phyloP scores from a whole-genome alignment of 2,797 vertebrate species.

The Myioborus melanocephalus region DNA sequence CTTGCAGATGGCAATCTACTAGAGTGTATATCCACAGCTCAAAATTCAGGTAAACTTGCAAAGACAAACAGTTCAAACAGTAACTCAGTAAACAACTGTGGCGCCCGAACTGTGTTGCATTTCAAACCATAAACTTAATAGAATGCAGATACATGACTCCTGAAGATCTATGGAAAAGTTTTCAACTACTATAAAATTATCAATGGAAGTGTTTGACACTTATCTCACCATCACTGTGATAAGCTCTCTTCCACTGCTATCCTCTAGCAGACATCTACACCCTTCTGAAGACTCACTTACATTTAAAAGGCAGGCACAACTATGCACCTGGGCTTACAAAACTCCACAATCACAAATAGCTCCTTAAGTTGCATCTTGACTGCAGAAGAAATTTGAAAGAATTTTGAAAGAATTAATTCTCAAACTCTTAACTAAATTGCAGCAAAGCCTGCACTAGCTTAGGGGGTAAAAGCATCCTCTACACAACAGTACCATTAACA shows the following conservation, averaged over 20 bases:
- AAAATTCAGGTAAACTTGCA: neutral
- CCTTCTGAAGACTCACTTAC: neutral
- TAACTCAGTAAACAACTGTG: neutral
- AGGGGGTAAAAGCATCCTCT: neutral
- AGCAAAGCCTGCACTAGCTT: neutral
- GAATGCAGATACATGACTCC: neutral
- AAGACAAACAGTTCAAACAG: neutral
- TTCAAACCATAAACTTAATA: neutral
- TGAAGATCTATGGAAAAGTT: neutral
- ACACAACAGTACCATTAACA: neutral
- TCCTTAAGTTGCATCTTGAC: neutral
- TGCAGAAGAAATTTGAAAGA: neutral
- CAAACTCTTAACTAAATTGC: neutral
- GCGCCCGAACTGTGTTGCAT: neutral
- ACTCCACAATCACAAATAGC: neutral
- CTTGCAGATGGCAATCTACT: neutral
- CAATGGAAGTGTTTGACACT: neutral
- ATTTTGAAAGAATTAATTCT: neutral
- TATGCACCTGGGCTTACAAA: neutral
- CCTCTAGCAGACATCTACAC: neutral
- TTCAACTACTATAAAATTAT: neutral
- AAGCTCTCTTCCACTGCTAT: neutral
- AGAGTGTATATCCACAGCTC: neutral
- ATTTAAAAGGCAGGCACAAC: neutral
- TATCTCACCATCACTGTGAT: neutral